A percentile compares a stretch with the other conserved stretches of the same genome.
Evolutionary conservation across 1,140 invertebrate species (phyloP).

Genomic region (Drosophila nigrodunni): DNA sequence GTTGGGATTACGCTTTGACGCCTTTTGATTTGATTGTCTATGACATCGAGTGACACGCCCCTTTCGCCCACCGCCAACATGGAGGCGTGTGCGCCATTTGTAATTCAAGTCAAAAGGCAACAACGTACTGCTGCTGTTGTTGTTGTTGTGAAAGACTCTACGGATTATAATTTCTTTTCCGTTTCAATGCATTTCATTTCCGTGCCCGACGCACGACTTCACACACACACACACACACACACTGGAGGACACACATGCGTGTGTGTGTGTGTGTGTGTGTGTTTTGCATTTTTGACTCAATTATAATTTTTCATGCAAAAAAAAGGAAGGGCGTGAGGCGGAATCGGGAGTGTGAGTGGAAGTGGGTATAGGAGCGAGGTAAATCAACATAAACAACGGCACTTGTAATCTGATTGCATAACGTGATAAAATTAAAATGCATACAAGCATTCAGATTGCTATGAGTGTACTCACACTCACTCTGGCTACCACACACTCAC

Average conservation of each 20-base stretch:
- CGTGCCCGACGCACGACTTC: constrained; percentile 61
- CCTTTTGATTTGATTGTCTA: constrained; percentile 81
- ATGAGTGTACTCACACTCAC: constrained; percentile 8
- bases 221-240: constrained; percentile 21
- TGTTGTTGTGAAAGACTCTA: constrained; percentile 39
- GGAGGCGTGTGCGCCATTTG: constrained; percentile 63
- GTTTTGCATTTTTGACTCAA: constrained; percentile 77
- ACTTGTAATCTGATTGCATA: constrained; percentile 67
- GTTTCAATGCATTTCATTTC: constrained; percentile 82
- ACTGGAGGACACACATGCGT: constrained; percentile 7
- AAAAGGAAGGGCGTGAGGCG: constrained; percentile 1
- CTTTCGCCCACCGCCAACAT: neutral
- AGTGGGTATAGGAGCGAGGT: too few species aligned
- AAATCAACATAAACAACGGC: constrained; percentile 53
- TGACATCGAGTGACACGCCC: constrained; percentile 57
- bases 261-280: constrained; percentile 26
- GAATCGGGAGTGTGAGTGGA: neutral
- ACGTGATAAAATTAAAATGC: constrained; percentile 69
- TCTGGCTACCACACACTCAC: neutral
- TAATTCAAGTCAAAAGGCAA: constrained; percentile 77
- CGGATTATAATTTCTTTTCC: constrained; percentile 80
- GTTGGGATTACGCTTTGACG: constrained; percentile 73
- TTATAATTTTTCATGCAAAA: constrained; percentile 73
- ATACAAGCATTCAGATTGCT: constrained; percentile 48
- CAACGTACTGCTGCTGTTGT: constrained; percentile 27